These are phyloP conservation scores for Hystrix brachyura DNA, from an alignment of 2,113 vertebrate species.

Conservation along the genomic window DNA sequence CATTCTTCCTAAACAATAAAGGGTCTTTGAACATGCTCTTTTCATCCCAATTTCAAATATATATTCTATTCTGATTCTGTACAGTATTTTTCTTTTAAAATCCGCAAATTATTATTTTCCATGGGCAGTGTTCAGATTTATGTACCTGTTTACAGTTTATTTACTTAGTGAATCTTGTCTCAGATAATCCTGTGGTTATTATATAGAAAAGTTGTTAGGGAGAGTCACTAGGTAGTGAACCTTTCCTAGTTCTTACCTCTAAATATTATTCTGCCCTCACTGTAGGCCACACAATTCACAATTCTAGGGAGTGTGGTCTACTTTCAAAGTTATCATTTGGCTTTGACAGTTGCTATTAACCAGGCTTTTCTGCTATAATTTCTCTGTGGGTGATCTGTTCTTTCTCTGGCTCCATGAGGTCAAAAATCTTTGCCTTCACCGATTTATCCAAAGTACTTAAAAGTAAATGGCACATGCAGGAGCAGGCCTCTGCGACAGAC, in stretches of 20 bases:
- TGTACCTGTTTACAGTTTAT: not conserved
- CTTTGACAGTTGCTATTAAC: not conserved
- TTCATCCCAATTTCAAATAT: not conserved
- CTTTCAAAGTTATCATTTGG: not conserved
- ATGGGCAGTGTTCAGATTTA: not conserved
- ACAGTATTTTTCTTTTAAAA: not conserved
- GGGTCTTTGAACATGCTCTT: not conserved
- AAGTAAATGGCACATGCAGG: not conserved
- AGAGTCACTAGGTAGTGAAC: not conserved
- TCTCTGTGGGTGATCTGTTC: not conserved
- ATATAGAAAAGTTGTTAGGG: not conserved
- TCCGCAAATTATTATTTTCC: not conserved
- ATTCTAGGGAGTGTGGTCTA: not conserved
- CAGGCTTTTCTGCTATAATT: not conserved
- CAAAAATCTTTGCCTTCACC: not conserved
- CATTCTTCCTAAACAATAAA: not conserved
- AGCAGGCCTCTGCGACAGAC: not conserved
- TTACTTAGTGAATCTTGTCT: slow-evolving; percentile 19
- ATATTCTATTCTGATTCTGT: not conserved
- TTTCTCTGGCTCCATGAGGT: not conserved
- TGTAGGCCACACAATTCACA: not conserved
- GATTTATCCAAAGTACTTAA: not conserved
- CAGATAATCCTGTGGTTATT: not conserved
- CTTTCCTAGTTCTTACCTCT: not conserved
- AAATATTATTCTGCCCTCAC: not conserved